These are phyloP conservation scores for Orycteropus afer DNA, from an alignment of 2,113 vertebrate genomes.

Conservation along the genomic window DNA sequence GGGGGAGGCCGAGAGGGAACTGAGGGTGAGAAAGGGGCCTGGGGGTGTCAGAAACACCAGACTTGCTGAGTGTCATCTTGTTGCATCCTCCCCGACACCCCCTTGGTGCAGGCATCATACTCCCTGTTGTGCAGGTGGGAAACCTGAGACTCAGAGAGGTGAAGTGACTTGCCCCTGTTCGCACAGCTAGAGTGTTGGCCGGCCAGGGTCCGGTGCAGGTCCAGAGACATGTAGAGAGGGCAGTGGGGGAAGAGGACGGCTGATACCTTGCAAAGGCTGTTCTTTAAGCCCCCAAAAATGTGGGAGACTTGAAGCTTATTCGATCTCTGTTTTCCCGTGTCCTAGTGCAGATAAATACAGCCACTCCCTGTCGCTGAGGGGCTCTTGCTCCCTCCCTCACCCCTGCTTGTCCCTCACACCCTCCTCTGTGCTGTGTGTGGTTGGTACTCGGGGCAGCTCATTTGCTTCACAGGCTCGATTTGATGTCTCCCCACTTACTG, in stretches of 20 bases:
- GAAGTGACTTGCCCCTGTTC: not conserved
- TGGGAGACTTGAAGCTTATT: not conserved
- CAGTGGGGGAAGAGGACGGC: not conserved
- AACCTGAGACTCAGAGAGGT: not conserved
- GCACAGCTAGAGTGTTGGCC: not conserved
- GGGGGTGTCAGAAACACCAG: not conserved
- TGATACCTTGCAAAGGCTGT: accelerated
- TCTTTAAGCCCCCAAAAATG: not conserved
- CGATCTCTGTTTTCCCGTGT: not conserved
- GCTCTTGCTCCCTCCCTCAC: not conserved
- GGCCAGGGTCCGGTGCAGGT: not conserved
- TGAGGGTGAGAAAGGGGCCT: not conserved
- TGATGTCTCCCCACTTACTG: not conserved
- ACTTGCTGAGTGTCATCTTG: not conserved
- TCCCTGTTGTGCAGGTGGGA: not conserved
- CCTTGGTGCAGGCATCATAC: not conserved
- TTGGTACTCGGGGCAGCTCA: accelerated
- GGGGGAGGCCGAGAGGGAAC: not conserved
- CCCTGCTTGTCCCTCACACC: accelerated
- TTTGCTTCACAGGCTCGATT: not conserved
- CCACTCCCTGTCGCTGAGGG: accelerated
- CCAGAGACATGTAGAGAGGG: not conserved
- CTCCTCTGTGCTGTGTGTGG: too few species aligned
- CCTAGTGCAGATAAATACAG: too few species aligned
- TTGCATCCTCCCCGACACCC: too few species aligned